Conservation (phyloP, 2,113 vertebrate species). For the Cinclus mexicanus region DNA sequence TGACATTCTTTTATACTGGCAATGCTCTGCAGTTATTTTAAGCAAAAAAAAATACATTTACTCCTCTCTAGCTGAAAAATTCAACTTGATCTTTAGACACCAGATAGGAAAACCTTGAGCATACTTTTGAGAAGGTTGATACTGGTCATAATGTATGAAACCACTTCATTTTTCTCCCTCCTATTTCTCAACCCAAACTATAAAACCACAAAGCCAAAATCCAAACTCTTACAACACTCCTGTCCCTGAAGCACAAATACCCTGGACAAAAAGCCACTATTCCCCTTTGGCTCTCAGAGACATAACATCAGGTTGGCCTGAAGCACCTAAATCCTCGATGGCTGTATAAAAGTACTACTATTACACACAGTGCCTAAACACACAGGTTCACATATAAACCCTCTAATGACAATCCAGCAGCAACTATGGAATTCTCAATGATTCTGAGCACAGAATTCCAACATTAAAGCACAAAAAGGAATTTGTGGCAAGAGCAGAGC, state of each 20-base stretch:
- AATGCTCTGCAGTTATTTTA: background rate
- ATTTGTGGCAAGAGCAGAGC: background rate
- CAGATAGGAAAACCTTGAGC: background rate
- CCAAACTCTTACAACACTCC: background rate
- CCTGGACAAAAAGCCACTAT: background rate
- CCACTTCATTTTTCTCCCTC: background rate
- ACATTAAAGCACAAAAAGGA: background rate
- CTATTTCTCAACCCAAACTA: background rate
- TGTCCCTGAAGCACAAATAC: background rate
- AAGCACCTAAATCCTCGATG: background rate
- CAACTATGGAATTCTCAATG: rapidly evolving
- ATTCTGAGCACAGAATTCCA: background rate
- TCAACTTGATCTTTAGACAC: background rate
- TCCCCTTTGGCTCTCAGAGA: background rate
- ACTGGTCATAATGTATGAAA: background rate
- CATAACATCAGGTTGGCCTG: background rate
- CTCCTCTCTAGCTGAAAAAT: background rate
- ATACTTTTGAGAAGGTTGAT: background rate
- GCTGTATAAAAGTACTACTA: background rate
- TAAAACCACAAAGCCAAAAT: background rate
- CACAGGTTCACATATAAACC: background rate
- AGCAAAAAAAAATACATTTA: background rate
- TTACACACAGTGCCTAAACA: background rate
- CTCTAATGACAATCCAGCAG: background rate
- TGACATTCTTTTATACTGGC: background rate